Conservation (phyloP, 2,113 vertebrate species). For the Thermophis baileyi region DNA sequence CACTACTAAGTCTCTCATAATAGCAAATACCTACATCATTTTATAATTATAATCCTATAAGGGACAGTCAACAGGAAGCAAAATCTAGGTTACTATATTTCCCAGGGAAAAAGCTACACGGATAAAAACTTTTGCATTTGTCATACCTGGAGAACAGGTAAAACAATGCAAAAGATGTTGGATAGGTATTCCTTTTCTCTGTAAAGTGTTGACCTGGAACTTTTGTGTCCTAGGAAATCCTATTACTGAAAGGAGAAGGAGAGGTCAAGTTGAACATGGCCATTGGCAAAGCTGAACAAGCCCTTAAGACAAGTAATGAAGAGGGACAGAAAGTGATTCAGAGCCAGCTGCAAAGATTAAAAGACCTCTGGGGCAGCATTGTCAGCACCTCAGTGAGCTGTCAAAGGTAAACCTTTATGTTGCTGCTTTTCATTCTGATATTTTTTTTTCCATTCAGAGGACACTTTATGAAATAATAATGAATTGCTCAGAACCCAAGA, state of each 20-base stretch:
- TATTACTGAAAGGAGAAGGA: constrained; percentile 94
- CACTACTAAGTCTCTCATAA: background rate
- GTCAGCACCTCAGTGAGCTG: constrained; percentile 79
- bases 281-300: constrained; percentile 90
- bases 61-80: background rate
- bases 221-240: constrained; percentile 82
- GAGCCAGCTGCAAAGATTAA: constrained; percentile 81
- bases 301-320: constrained; percentile 76
- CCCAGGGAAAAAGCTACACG: background rate
- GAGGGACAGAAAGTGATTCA: constrained; percentile 83
- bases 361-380: constrained; percentile 81
- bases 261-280: constrained; percentile 96
- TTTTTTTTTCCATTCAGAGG: background rate
- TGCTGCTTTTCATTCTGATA: background rate
- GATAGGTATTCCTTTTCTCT: background rate
- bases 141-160: background rate
- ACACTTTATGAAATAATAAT: background rate
- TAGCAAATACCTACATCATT: background rate
- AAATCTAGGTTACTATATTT: background rate
- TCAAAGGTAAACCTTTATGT: constrained; percentile 79
- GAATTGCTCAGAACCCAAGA: background rate
- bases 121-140: background rate
- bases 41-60: background rate
- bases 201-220: constrained; percentile 6
- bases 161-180: background rate